Percentiles rank a stretch among this genome's conserved stretches.
Conservation (phyloP, 2,888 invertebrate genomes). For the Orgyia antiqua region DNA sequence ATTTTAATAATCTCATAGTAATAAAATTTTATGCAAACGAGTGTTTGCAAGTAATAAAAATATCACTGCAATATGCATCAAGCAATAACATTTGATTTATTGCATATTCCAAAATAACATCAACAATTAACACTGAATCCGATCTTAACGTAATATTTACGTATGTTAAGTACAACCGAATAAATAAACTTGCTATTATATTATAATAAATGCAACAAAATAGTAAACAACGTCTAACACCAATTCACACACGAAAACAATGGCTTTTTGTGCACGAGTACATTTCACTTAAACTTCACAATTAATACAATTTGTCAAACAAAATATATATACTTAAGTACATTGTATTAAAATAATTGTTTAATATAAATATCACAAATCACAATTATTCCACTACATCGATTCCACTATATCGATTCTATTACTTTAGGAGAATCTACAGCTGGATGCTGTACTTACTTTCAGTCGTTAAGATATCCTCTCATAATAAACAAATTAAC, state of each 20-base stretch:
- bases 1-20: too few relatives aligned
- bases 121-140: too few relatives aligned
- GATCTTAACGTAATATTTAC: too few relatives aligned
- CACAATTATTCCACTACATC: constrained; percentile 25
- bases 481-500: constrained; percentile 12
- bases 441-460: not conserved
- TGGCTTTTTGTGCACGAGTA: constrained; percentile 42
- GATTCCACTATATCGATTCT: not conserved
- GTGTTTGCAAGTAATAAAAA: too few relatives aligned
- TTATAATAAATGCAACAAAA: constrained; percentile 56
- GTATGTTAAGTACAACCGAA: too few relatives aligned
- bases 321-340: constrained; percentile 39
- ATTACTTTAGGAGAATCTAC: not conserved
- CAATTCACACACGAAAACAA: constrained; percentile 29
- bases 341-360: constrained; percentile 21
- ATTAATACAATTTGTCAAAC: constrained; percentile 50
- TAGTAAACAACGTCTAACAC: constrained; percentile 22
- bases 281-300: constrained; percentile 13
- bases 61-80: too few relatives aligned
- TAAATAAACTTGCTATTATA: too few relatives aligned
- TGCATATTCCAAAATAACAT: too few relatives aligned
- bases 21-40: too few relatives aligned
- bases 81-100: too few relatives aligned
- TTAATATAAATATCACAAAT: constrained; percentile 45
- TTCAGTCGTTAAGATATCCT: constrained; percentile 9